Percentiles rank a stretch among this genome's conserved stretches.
phyloP scores from a whole-genome alignment of 1,140 invertebrate species.

The Scaptomyza graminum region DNA sequence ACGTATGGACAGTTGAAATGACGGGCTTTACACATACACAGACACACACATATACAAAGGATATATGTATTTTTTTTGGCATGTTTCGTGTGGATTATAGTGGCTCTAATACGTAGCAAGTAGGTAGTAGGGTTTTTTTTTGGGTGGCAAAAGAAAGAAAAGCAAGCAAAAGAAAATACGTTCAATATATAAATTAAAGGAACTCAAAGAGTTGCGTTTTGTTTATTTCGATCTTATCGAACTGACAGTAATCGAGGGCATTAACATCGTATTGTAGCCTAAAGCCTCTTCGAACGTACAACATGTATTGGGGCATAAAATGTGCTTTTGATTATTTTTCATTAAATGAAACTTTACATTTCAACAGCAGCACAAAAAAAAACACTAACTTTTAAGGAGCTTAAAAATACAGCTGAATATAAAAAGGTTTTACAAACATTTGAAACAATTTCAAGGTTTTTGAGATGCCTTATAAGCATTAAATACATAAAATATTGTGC shows the following conservation, averaged over 20 bases:
- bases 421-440: neutral
- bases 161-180: constrained; percentile 42
- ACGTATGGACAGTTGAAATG: constrained; percentile 80
- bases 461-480: neutral
- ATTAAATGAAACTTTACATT: neutral
- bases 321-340: neutral
- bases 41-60: neutral
- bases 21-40: constrained; percentile 60
- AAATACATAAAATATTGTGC: too few species aligned
- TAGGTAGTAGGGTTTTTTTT: neutral
- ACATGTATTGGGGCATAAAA: neutral
- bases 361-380: neutral
- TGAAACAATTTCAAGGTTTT: neutral
- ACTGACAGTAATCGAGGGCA: constrained; percentile 72
- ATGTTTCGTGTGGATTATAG: constrained; percentile 67
- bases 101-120: constrained; percentile 49
- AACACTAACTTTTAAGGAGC: neutral
- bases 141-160: constrained; percentile 10
- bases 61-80: constrained; percentile 51
- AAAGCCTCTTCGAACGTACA: constrained; percentile 42
- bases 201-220: constrained; percentile 64
- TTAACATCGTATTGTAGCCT: constrained; percentile 57
- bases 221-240: constrained; percentile 54
- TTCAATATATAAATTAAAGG: constrained; percentile 15
- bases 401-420: neutral